These are phyloP conservation scores for Parapristionchus giblindavisi DNA, from an alignment of 2,888 invertebrate species.

Conservation along the genomic window DNA sequence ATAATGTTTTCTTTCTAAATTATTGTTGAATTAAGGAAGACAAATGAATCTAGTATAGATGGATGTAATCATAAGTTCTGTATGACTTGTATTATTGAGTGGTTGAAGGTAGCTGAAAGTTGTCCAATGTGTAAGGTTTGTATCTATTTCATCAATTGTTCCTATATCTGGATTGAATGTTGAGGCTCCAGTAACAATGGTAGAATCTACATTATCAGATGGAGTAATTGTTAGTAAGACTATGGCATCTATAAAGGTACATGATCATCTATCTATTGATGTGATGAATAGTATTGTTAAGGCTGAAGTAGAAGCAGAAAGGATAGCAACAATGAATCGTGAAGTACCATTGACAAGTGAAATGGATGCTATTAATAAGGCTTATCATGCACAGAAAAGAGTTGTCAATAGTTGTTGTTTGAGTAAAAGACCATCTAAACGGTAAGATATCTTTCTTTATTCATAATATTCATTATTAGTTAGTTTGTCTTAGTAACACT, in stretches of 20 bases:
- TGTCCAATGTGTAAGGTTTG: constrained; percentile 36
- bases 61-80: constrained; percentile 46
- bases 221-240: neutral
- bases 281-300: neutral
- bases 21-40: too few relatives aligned
- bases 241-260: constrained; percentile 3
- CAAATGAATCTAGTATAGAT: constrained; percentile 37
- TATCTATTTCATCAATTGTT: neutral
- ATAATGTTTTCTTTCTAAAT: neutral
- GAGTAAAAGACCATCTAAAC: too few relatives aligned
- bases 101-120: constrained; percentile 39
- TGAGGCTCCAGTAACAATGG: constrained; percentile 11
- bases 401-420: too few relatives aligned
- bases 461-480: too few relatives aligned
- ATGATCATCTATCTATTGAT: neutral
- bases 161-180: too few relatives aligned
- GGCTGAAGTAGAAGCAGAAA: constrained; percentile 19
- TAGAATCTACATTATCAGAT: neutral
- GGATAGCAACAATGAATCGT: neutral
- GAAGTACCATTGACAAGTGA: constrained; percentile 28
- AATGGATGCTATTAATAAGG: constrained; percentile 14
- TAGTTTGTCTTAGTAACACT: too few relatives aligned
- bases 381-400: too few relatives aligned
- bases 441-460: too few relatives aligned
- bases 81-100: constrained; percentile 44